Evolutionary conservation across 92 coral and sea anemone species (phyloP).

Genomic region (Parazoanthus darwini): DNA sequence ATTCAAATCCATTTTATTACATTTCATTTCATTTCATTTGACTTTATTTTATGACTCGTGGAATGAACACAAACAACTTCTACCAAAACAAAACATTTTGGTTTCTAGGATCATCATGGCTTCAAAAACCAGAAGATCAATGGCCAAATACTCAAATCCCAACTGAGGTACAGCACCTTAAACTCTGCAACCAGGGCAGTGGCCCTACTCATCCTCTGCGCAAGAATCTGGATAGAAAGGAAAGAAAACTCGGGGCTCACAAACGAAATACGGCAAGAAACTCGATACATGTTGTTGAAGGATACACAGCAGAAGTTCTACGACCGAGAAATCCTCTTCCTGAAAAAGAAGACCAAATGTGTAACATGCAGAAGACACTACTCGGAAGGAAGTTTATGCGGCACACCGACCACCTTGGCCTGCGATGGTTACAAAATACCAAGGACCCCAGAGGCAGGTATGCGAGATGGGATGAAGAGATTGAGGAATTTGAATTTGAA

Average conservation of each 20-base stretch:
- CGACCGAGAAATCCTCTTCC: conserved; percentile 16
- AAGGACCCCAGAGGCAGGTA: conserved; percentile 58
- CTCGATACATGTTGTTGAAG: conserved; percentile 31
- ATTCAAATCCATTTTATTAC: no score
- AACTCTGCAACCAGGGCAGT: conserved; percentile 45
- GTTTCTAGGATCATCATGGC: neutral
- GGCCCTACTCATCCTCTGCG: conserved; percentile 32
- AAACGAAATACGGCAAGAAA: conserved; percentile 32
- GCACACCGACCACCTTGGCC: conserved; percentile 46
- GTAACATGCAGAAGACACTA: no score
- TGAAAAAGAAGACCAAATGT: conserved; percentile 39
- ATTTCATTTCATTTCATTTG: no score
- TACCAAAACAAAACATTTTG: neutral
- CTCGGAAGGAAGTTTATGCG: conserved; percentile 48
- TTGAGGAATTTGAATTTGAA: conserved; percentile 49
- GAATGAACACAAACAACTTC: neutral
- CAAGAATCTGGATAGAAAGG: conserved; percentile 32
- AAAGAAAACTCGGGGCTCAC: conserved; percentile 23
- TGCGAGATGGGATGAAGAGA: conserved; percentile 52
- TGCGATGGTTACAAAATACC: conserved; percentile 39
- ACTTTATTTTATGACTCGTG: no score
- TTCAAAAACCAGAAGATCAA: neutral
- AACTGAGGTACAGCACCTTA: conserved; percentile 53
- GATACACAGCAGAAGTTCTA: conserved; percentile 33
- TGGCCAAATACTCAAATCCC: neutral